phyloP scores from a whole-genome alignment of 2,113 vertebrate species.

The Craseonycteris thonglongyai region DNA sequence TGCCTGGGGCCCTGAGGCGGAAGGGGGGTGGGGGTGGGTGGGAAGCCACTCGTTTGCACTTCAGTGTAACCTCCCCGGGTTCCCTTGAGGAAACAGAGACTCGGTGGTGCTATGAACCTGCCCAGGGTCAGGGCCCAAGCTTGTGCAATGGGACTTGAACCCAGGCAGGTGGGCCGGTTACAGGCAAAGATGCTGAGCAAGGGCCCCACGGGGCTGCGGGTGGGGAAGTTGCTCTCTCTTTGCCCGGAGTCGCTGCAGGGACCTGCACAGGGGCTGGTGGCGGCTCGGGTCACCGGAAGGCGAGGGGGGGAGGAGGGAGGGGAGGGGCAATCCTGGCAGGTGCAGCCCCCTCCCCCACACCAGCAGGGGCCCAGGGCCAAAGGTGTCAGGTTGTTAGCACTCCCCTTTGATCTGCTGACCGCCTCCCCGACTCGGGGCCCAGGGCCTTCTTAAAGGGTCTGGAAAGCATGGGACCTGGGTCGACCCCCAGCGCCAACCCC shows the following conservation, averaged over 20 bases:
- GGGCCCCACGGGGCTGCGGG: background rate
- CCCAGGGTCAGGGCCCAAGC: background rate
- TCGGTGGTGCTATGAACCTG: rapidly evolving
- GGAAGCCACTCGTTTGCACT: too few species aligned
- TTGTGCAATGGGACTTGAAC: background rate
- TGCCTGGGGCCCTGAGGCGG: too few species aligned
- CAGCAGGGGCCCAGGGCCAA: background rate
- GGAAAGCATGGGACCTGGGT: background rate
- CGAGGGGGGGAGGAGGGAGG: background rate
- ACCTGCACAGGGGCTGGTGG: background rate
- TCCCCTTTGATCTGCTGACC: background rate
- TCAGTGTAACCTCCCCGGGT: background rate
- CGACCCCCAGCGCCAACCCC: background rate
- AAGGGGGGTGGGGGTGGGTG: too few species aligned
- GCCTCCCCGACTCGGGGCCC: background rate
- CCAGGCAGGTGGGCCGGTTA: too few species aligned
- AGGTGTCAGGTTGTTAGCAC: background rate
- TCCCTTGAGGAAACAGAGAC: background rate
- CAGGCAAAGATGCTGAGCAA: background rate
- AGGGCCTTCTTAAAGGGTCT: background rate
- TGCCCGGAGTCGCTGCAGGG: too few species aligned
- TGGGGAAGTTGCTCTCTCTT: rapidly evolving
- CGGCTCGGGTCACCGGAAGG: background rate
- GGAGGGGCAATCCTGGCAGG: background rate
- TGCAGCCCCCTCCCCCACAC: background rate